These are phyloP conservation scores for Aporophyla nigra DNA, from an alignment of 2,888 invertebrate genomes.

Conservation along the genomic window DNA sequence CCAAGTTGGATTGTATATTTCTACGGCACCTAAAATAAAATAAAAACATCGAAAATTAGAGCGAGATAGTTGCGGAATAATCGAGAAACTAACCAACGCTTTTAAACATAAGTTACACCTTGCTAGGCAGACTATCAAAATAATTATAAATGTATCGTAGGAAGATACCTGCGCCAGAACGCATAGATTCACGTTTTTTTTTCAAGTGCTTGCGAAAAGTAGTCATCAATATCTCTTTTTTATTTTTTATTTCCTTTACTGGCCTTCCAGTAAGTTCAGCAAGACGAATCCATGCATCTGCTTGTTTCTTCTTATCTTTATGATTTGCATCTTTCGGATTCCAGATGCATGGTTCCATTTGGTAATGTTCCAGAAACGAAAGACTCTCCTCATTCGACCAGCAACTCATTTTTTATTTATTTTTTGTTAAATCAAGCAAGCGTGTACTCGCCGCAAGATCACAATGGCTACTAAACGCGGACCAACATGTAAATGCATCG, in stretches of 20 bases:
- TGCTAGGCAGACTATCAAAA: constrained; percentile 41
- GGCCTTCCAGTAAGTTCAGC: constrained; percentile 46
- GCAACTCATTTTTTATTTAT: constrained; percentile 32
- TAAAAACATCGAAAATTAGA: no score
- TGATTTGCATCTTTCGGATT: constrained; percentile 59
- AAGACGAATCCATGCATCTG: constrained; percentile 58
- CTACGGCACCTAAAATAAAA: constrained; percentile 50
- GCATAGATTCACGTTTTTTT: constrained; percentile 49
- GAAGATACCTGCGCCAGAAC: constrained; percentile 59
- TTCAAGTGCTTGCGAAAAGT: constrained; percentile 54
- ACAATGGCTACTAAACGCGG: constrained; percentile 12
- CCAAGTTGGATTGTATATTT: constrained; percentile 56
- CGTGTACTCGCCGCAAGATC: constrained; percentile 13
- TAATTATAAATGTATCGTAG: constrained; percentile 37
- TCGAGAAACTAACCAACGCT: constrained; percentile 34
- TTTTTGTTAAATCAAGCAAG: constrained; percentile 39
- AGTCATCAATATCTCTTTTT: constrained; percentile 60
- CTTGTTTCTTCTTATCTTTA: constrained; percentile 61
- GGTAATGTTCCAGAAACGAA: constrained; percentile 40
- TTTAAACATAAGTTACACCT: constrained; percentile 55
- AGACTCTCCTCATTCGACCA: constrained; percentile 33
- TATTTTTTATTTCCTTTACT: constrained; percentile 52
- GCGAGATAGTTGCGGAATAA: constrained; percentile 10
- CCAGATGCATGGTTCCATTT: constrained; percentile 58
- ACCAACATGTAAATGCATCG: constrained; percentile 48